These are phyloP conservation scores for Ranitomeya imitator DNA, from an alignment of 2,113 vertebrate species.

Conservation along the genomic window DNA sequence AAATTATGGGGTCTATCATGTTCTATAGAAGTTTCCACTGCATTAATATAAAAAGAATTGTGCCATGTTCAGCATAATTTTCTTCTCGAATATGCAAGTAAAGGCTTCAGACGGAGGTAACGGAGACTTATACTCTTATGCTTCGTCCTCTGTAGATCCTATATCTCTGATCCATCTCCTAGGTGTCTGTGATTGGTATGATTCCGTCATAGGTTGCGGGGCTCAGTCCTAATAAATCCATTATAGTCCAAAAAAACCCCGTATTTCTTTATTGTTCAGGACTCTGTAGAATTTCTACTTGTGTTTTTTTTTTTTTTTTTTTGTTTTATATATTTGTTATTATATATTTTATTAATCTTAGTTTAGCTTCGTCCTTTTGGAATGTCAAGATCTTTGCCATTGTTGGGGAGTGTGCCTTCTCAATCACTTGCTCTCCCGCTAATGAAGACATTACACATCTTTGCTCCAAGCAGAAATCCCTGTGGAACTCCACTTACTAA, in stretches of 20 bases:
- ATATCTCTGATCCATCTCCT: not conserved
- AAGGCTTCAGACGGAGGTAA: not conserved
- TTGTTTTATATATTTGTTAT: not conserved
- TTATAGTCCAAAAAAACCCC: too few species aligned
- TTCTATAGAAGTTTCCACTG: too few species aligned
- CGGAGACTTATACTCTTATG: not conserved
- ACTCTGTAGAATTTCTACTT: not conserved
- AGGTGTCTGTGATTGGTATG: not conserved
- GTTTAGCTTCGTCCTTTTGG: not conserved
- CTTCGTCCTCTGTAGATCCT: not conserved
- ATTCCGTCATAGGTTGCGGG: not conserved
- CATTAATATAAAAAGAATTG: too few species aligned
- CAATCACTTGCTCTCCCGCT: slow-evolving; percentile 6
- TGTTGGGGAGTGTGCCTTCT: not conserved
- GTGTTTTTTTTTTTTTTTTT: too few species aligned
- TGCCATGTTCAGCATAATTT: too few species aligned
- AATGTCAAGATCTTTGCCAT: not conserved
- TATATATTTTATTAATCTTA: not conserved
- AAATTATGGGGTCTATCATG: too few species aligned
- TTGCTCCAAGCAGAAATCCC: slow-evolving; percentile 24
- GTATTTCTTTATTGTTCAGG: too few species aligned
- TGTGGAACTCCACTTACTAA: slow-evolving; percentile 29
- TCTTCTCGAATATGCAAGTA: too few species aligned
- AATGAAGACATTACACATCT: slow-evolving; percentile 34
- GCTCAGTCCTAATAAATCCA: too few species aligned